Evolutionary conservation across 2,888 invertebrate species (phyloP).

Genomic region (Pyrgus malvae): DNA sequence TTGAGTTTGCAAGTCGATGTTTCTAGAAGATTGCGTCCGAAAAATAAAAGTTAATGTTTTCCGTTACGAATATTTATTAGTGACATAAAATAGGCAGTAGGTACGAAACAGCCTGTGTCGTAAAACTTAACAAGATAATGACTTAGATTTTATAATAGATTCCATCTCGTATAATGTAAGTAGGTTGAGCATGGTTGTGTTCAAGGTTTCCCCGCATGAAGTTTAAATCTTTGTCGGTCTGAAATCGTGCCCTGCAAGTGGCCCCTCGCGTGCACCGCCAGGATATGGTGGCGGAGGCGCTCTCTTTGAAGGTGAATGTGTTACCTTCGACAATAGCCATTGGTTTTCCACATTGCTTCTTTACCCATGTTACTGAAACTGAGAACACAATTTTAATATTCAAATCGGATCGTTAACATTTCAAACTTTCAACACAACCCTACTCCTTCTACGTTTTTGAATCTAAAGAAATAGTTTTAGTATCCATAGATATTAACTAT

Average conservation of each 20-base stretch:
- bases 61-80: no score
- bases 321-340: conserved; percentile 39
- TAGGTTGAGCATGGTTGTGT: conserved; percentile 61
- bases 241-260: conserved; percentile 65
- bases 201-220: conserved; percentile 63
- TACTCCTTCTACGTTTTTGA: no score
- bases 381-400: neutral
- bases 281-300: conserved; percentile 6
- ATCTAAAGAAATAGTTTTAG: no score
- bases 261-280: conserved; percentile 38
- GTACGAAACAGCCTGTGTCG: no score
- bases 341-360: conserved; percentile 31
- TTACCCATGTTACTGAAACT: conserved; percentile 35
- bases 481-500: no score
- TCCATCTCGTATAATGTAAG: conserved; percentile 42
- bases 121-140: no score
- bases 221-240: conserved; percentile 53
- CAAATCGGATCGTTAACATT: no score
- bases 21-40: no score
- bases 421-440: no score
- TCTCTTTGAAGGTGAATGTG: conserved; percentile 26
- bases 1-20: no score
- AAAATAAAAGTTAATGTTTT: no score
- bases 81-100: no score
- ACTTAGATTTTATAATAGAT: conserved; percentile 19